Conservation (phyloP, 1,140 invertebrate genomes). For the Octopus bimaculoides region DNA sequence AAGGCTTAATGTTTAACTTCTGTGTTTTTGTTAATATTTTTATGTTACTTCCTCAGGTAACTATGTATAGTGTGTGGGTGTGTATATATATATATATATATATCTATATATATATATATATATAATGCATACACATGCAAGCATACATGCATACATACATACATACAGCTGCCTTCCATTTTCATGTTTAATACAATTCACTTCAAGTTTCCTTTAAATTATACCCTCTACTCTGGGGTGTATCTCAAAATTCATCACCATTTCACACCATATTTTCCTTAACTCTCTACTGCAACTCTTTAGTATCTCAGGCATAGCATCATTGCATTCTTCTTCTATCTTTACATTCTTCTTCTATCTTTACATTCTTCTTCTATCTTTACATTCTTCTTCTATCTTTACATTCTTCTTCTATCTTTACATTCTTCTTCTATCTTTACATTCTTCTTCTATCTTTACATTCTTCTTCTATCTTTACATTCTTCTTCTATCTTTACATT, state of each 20-base stretch:
- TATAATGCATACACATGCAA: not conserved
- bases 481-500: too few relatives aligned
- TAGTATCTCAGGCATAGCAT: not conserved
- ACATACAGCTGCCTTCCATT: not conserved
- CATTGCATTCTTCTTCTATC: not conserved
- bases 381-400: too few relatives aligned
- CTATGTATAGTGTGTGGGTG: not conserved
- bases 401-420: too few relatives aligned
- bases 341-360: not conserved
- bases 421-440: too few relatives aligned
- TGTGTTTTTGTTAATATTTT: not conserved
- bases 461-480: too few relatives aligned
- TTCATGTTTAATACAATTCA: too few relatives aligned
- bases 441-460: too few relatives aligned
- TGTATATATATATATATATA: not conserved
- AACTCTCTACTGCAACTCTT: not conserved
- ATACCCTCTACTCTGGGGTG: too few relatives aligned
- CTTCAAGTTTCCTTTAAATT: too few relatives aligned
- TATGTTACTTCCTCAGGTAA: not conserved
- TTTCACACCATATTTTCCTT: not conserved
- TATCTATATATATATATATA: not conserved
- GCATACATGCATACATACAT: not conserved
- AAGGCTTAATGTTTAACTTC: constrained; percentile 16
- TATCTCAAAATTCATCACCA: not conserved
- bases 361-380: too few relatives aligned